These are phyloP conservation scores for Lysiphlebus fabarum DNA, from an alignment of 1,140 invertebrate species.

Conservation along the genomic window DNA sequence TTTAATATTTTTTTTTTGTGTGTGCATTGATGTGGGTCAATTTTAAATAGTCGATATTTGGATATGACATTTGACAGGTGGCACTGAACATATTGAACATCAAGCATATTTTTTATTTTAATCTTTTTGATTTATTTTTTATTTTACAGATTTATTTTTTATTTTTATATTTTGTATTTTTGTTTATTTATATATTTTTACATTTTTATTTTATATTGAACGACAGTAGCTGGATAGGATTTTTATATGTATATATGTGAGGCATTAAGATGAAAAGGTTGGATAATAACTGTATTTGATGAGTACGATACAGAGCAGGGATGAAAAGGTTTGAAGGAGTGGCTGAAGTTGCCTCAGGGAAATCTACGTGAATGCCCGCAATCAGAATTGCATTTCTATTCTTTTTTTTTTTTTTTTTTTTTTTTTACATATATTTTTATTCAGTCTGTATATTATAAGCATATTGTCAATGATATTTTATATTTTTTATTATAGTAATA, in stretches of 20 bases:
- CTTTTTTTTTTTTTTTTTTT: slow-evolving; percentile 3
- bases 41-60: too few relatives aligned
- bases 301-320: slow-evolving; percentile 4
- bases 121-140: neutral
- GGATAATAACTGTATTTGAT: slow-evolving; percentile 24
- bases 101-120: neutral
- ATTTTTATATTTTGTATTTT: neutral
- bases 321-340: slow-evolving; percentile 3
- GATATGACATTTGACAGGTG: too few relatives aligned
- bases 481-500: too few relatives aligned
- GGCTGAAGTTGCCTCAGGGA: slow-evolving; percentile 28
- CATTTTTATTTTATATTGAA: neutral
- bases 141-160: neutral
- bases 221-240: slow-evolving; percentile 21
- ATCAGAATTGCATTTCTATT: slow-evolving; percentile 40
- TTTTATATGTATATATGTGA: slow-evolving; percentile 2
- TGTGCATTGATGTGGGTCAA: too few relatives aligned
- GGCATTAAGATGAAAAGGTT: slow-evolving; percentile 33
- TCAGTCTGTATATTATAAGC: too few relatives aligned
- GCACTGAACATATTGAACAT: neutral
- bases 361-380: slow-evolving; percentile 42
- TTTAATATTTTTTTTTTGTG: too few relatives aligned
- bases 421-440: too few relatives aligned
- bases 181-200: slow-evolving; percentile 1
- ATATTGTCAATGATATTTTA: too few relatives aligned